Evolutionary conservation across 92 coral and sea anemone genomes (phyloP).

Genomic region (Chrysogorgia sp.): DNA sequence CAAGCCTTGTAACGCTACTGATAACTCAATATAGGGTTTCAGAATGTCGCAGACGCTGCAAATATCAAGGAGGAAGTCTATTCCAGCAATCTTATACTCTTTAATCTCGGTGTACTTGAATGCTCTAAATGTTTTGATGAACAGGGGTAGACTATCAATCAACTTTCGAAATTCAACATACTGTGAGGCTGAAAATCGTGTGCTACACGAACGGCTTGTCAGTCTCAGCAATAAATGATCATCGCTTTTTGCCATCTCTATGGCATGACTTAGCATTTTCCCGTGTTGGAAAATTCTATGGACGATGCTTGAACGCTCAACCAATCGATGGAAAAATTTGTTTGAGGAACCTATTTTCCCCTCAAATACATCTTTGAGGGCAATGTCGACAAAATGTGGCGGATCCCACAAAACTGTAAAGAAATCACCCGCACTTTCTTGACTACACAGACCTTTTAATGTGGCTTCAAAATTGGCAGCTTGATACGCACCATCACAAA

Average conservation of each 20-base stretch:
- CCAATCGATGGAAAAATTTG: constrained; percentile 10
- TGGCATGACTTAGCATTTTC: constrained; percentile 30
- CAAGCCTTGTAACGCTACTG: constrained; percentile 52
- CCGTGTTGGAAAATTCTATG: constrained; percentile 24
- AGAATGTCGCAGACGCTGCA: constrained; percentile 17
- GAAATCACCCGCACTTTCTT: not conserved
- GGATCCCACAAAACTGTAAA: too few species aligned
- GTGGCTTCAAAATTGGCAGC: constrained; percentile 19
- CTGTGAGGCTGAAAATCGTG: constrained; percentile 25
- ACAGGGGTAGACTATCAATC: constrained; percentile 4
- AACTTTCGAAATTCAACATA: constrained; percentile 15
- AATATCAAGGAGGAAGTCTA: too few species aligned
- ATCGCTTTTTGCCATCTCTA: constrained; percentile 3
- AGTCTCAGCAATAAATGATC: constrained; percentile 16
- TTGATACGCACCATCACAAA: constrained; percentile 18
- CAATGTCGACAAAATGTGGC: constrained; percentile 18
- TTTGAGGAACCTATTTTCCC: constrained; percentile 22
- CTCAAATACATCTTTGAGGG: constrained; percentile 17
- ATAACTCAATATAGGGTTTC: constrained; percentile 31
- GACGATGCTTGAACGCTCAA: constrained; percentile 10
- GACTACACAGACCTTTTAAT: not conserved
- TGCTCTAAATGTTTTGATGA: constrained; percentile 7
- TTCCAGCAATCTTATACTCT: constrained; percentile 6
- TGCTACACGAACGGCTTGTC: too few species aligned
- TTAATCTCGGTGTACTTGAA: constrained; percentile 12